phyloP scores from a whole-genome alignment of 2,113 vertebrate genomes.

The Alectura lathami region DNA sequence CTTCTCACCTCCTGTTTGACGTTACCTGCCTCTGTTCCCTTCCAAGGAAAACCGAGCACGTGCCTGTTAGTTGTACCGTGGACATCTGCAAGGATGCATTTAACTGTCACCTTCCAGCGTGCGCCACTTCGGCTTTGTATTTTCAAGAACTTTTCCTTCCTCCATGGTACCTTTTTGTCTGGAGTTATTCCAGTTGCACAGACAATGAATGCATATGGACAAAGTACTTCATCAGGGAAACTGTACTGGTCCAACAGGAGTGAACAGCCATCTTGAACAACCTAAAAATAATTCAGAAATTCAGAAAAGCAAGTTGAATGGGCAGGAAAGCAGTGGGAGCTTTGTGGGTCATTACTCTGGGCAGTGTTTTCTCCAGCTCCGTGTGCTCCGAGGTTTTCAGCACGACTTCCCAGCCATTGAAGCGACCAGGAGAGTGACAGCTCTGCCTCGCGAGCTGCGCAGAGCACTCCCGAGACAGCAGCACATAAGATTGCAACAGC shows the following conservation, averaged over 20 bases:
- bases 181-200: neutral
- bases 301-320: neutral
- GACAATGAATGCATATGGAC: neutral
- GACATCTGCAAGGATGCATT: neutral
- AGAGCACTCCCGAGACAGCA: neutral
- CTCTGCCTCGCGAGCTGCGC: neutral
- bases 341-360: neutral
- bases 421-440: neutral
- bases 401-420: neutral
- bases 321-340: neutral
- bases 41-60: neutral
- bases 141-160: neutral
- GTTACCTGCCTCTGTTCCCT: neutral
- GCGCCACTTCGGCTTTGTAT: neutral
- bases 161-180: neutral
- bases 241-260: neutral
- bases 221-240: neutral
- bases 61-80: neutral
- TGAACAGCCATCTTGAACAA: neutral
- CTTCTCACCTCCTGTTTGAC: neutral
- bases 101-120: neutral
- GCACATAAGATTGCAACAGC: neutral
- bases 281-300: neutral
- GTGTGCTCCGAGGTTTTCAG: neutral
- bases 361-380: neutral